These are phyloP conservation scores for Papilio machaon DNA, from an alignment of 1,140 invertebrate species.

Conservation along the genomic window DNA sequence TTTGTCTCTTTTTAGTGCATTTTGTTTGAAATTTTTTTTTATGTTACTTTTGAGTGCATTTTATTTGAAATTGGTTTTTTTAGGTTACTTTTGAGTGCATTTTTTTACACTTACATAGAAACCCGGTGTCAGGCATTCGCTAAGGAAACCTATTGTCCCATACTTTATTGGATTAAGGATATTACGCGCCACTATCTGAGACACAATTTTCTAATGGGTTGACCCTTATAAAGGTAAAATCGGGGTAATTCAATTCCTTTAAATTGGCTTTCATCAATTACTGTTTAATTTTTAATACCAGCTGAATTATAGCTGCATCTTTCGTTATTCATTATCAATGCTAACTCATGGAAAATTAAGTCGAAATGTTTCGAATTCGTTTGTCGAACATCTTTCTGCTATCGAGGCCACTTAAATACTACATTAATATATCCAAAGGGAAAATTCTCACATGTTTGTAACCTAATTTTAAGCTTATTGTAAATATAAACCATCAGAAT, in stretches of 20 bases:
- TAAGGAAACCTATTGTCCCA: conserved; percentile 4
- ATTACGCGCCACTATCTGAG: not conserved
- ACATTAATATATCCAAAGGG: not conserved
- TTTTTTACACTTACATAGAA: not conserved
- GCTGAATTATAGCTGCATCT: not conserved
- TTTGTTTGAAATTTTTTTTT: too few relatives aligned
- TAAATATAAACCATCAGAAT: conserved; percentile 16
- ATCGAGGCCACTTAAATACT: not conserved
- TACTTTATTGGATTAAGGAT: conserved; percentile 15
- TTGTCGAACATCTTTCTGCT: not conserved
- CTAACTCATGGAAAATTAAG: not conserved
- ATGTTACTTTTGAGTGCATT: too few relatives aligned
- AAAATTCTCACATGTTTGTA: not conserved
- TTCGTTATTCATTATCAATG: not conserved
- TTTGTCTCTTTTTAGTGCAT: too few relatives aligned
- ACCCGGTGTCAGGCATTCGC: not conserved
- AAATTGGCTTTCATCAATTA: not conserved
- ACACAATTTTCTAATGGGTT: not conserved
- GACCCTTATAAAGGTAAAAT: conserved; percentile 1
- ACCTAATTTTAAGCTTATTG: conserved; percentile 11
- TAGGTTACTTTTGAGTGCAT: too few relatives aligned
- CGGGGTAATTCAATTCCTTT: not conserved
- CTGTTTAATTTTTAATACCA: not conserved
- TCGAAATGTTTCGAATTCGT: not conserved
- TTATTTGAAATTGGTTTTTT: too few relatives aligned